Conservation (phyloP, 2,113 vertebrate genomes). For the Talpa occidentalis region DNA sequence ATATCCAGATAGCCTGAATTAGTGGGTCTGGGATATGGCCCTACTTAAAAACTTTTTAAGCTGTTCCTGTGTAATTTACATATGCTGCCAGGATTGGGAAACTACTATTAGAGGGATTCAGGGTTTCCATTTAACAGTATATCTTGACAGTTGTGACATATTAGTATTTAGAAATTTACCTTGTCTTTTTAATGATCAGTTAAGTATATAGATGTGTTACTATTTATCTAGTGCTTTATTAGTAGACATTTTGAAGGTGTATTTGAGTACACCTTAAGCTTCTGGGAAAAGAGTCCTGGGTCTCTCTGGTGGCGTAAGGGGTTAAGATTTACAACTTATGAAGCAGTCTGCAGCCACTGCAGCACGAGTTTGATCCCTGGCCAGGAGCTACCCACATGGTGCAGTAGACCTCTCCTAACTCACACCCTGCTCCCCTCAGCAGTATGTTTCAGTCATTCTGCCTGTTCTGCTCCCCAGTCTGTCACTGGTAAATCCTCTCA, state of each 20-base stretch:
- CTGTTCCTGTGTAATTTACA: neutral
- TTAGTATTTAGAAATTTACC: neutral
- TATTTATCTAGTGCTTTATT: conserved; percentile 16
- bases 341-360: too few relatives aligned
- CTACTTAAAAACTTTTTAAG: neutral
- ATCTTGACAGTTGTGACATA: neutral
- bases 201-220: neutral
- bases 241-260: conserved; percentile 2
- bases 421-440: too few relatives aligned
- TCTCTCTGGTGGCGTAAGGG: too few relatives aligned
- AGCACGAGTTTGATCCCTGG: too few relatives aligned
- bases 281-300: too few relatives aligned
- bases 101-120: neutral
- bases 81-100: neutral
- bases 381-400: too few relatives aligned
- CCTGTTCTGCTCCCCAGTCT: too few relatives aligned
- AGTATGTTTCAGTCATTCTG: too few relatives aligned
- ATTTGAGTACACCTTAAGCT: neutral
- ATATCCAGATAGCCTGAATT: neutral
- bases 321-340: too few relatives aligned
- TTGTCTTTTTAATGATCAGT: neutral
- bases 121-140: neutral
- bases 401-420: too few relatives aligned
- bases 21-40: neutral
- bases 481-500: too few relatives aligned